A percentile compares a stretch with the other conserved stretches of the same genome.
These are phyloP conservation scores for Gavialis gangeticus DNA, from an alignment of 2,113 vertebrate genomes.

Conservation along the genomic window DNA sequence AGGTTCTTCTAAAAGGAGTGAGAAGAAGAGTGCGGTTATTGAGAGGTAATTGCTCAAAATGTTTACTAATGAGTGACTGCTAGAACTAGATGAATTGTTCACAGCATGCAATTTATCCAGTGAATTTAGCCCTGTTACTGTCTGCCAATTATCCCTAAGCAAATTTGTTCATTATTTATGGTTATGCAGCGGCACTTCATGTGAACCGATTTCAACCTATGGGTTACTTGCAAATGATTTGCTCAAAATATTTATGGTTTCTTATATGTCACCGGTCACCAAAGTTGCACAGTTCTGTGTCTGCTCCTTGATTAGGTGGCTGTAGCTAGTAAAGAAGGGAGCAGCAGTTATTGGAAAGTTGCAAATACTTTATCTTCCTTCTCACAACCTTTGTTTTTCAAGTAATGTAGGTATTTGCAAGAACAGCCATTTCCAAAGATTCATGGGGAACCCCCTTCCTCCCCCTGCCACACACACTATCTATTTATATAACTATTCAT, in stretches of 20 bases:
- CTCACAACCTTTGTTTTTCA: neutral
- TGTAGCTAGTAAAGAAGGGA: neutral
- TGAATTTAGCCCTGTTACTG: conserved; percentile 31
- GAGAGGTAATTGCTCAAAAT: conserved; percentile 73
- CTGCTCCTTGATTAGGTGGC: neutral
- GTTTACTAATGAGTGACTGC: conserved; percentile 70
- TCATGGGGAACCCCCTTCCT: rapidly evolving
- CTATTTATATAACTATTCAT: conserved; percentile 45
- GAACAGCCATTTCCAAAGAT: neutral
- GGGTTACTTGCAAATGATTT: neutral
- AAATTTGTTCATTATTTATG: neutral
- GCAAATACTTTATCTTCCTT: neutral
- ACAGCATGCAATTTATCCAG: neutral
- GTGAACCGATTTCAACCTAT: conserved; percentile 28
- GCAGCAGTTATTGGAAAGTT: neutral
- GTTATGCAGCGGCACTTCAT: conserved; percentile 29
- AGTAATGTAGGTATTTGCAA: neutral
- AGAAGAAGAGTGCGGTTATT: conserved; percentile 62
- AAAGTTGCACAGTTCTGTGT: neutral
- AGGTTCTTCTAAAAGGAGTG: conserved; percentile 64
- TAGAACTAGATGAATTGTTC: conserved; percentile 46
- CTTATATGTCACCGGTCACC: neutral
- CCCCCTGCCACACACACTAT: neutral
- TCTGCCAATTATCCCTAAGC: conserved; percentile 6
- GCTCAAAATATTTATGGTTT: neutral